These are phyloP conservation scores for Acleris emargana DNA, from an alignment of 2,888 invertebrate species.

Conservation along the genomic window DNA sequence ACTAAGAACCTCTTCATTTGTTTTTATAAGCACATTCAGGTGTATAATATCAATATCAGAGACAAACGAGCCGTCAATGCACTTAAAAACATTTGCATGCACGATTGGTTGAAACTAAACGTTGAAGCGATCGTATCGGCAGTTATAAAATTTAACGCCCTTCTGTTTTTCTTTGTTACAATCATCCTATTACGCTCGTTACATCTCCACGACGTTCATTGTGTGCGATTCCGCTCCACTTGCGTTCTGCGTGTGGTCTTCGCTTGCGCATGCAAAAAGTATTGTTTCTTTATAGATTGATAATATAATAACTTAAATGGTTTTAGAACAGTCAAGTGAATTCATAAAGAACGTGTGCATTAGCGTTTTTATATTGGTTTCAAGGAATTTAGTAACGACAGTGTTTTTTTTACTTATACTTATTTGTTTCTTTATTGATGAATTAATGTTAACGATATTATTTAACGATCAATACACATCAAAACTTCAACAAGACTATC, in stretches of 20 bases:
- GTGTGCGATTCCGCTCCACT: constrained; percentile 38
- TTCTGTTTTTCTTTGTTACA: constrained; percentile 41
- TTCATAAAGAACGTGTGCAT: too few species aligned
- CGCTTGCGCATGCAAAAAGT: constrained; percentile 7
- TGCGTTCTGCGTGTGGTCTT: constrained; percentile 42
- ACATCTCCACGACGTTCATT: constrained; percentile 42
- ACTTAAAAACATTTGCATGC: constrained; percentile 15
- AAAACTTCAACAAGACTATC: too few species aligned
- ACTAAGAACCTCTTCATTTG: constrained; percentile 19
- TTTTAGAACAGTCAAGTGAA: too few species aligned
- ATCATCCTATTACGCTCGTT: constrained; percentile 41
- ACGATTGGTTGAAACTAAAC: constrained; percentile 26
- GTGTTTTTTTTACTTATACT: too few species aligned
- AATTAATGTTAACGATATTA: too few species aligned
- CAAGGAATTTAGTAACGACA: too few species aligned
- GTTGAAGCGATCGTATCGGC: constrained; percentile 23
- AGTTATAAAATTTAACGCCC: constrained; percentile 44
- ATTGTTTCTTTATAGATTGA: background rate
- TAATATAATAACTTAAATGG: background rate
- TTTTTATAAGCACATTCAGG: constrained; percentile 16
- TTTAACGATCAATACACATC: too few species aligned
- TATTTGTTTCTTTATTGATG: too few species aligned
- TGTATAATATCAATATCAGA: constrained; percentile 3
- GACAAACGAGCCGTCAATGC: background rate
- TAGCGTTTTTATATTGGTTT: too few species aligned